Evolutionary conservation across 1,140 invertebrate genomes (phyloP).

Genomic region (Drosophila grimshawi): DNA sequence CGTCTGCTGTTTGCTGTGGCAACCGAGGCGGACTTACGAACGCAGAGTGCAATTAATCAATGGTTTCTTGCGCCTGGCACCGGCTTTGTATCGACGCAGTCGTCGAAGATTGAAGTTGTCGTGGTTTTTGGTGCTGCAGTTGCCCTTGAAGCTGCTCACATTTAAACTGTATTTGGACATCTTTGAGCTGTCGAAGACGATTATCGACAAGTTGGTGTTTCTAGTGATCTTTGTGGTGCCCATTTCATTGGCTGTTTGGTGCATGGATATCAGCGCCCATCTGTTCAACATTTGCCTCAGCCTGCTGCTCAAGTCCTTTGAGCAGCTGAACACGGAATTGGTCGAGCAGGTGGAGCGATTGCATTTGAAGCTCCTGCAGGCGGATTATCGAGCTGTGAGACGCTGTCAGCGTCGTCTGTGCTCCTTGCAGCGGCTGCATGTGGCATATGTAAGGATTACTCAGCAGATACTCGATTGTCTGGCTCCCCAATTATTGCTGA

Average conservation of each 20-base stretch:
- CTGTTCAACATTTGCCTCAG: conserved; percentile 37
- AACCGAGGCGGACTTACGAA: conserved; percentile 28
- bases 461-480: conserved; percentile 43
- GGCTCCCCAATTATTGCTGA: conserved; percentile 48
- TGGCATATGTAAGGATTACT: conserved; percentile 41
- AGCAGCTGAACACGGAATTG: conserved; percentile 45
- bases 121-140: conserved; percentile 42
- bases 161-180: conserved; percentile 28
- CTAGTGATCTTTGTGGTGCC: conserved; percentile 34
- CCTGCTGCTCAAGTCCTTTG: conserved; percentile 49
- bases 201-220: not conserved
- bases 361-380: conserved; percentile 33
- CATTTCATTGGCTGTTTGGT: conserved; percentile 38
- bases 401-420: conserved; percentile 22
- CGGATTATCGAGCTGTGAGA: conserved; percentile 24
- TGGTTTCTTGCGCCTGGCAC: conserved; percentile 33
- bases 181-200: not conserved
- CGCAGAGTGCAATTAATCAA: conserved; percentile 37
- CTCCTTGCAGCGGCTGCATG: conserved; percentile 38
- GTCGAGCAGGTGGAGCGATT: conserved; percentile 14
- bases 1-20: conserved; percentile 46
- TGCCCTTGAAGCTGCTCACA: conserved; percentile 42
- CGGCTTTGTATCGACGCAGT: conserved; percentile 37
- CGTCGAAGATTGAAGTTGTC: conserved; percentile 36
- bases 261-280: conserved; percentile 51